A percentile compares a stretch with the other conserved stretches of the same genome.
Evolutionary conservation across 2,888 invertebrate genomes (phyloP).

Genomic region (Cetonia aurata): DNA sequence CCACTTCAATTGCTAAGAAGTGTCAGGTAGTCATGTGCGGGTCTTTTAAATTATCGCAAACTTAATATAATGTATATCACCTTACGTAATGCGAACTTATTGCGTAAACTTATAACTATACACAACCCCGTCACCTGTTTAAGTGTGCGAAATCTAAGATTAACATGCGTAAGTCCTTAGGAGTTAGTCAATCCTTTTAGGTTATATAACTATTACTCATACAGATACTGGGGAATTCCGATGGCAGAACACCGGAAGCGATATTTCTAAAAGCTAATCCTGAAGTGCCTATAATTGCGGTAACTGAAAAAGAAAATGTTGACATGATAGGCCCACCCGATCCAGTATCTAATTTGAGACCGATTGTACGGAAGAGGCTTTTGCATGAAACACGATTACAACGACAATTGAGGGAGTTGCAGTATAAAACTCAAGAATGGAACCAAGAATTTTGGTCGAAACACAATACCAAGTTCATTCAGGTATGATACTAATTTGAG

Average conservation of each 20-base stretch:
- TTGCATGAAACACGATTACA: constrained; percentile 77
- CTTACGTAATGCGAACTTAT: constrained; percentile 11
- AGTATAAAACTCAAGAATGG: constrained; percentile 82
- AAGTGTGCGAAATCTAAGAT: constrained; percentile 24
- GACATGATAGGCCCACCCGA: constrained; percentile 87
- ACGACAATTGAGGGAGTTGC: constrained; percentile 73
- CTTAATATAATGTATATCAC: constrained; percentile 17
- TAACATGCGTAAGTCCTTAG: constrained; percentile 20
- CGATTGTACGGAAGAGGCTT: constrained; percentile 75
- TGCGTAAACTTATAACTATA: constrained; percentile 5
- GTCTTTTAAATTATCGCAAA: constrained; percentile 17
- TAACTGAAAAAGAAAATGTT: constrained; percentile 60
- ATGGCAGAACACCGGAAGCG: constrained; percentile 48
- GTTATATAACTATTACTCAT: constrained; percentile 23
- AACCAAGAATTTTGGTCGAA: constrained; percentile 87
- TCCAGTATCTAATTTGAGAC: constrained; percentile 82
- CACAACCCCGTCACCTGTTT: constrained; percentile 30
- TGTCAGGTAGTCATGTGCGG: constrained; percentile 21
- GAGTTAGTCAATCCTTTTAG: background rate
- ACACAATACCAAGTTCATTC: constrained; percentile 83
- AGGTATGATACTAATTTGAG: constrained; percentile 67
- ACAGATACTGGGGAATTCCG: constrained; percentile 31
- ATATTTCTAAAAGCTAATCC: constrained; percentile 51
- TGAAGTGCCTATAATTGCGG: constrained; percentile 60
- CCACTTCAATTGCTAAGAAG: background rate